Evolutionary conservation across 2,888 invertebrate species (phyloP).

Genomic region (Heliconius aoede): DNA sequence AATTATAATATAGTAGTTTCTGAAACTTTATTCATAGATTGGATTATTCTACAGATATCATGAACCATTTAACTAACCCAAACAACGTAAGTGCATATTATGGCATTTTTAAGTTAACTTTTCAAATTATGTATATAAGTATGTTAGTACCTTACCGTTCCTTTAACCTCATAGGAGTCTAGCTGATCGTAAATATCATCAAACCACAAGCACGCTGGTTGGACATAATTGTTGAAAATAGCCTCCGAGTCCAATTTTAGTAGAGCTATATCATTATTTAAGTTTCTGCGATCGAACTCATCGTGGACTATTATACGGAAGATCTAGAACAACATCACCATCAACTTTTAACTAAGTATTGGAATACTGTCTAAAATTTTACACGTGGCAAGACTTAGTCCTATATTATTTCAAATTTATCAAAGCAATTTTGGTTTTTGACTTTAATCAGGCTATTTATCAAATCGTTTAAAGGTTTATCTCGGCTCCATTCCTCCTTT

Average conservation of each 20-base stretch:
- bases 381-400: not conserved
- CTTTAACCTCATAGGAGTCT: constrained; percentile 17
- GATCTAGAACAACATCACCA: constrained; percentile 13
- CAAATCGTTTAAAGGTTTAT: too few relatives aligned
- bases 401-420: not conserved
- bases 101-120: not conserved
- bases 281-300: constrained; percentile 8
- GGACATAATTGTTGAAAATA: constrained; percentile 33
- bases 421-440: too few relatives aligned
- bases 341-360: not conserved
- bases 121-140: not conserved
- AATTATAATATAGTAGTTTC: too few relatives aligned
- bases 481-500: too few relatives aligned
- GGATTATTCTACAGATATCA: not conserved
- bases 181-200: constrained; percentile 14
- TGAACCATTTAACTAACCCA: not conserved
- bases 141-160: constrained; percentile 29
- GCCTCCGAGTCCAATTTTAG: constrained; percentile 36
- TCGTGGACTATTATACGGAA: constrained; percentile 28
- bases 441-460: too few relatives aligned
- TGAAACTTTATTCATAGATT: too few relatives aligned
- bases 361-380: not conserved
- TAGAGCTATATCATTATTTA: constrained; percentile 33
- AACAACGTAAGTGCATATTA: not conserved
- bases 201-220: constrained; percentile 38